A percentile compares a stretch with the other conserved stretches of the same genome.
Conservation (phyloP, 1,140 invertebrate species). For the Drosophila asahinai region DNA sequence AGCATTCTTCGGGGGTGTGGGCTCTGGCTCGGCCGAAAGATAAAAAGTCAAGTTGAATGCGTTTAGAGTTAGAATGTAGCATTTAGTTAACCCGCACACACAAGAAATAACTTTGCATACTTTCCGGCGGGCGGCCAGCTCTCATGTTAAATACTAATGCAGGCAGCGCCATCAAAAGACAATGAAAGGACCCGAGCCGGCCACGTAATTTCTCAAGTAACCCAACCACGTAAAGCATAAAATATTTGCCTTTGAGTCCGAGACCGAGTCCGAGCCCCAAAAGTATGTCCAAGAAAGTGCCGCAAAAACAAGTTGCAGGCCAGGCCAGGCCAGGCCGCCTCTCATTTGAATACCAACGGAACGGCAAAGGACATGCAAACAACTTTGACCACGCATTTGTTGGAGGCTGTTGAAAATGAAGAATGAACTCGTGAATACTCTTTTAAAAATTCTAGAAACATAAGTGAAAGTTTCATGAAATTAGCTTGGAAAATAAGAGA, state of each 20-base stretch:
- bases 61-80: constrained; percentile 63
- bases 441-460: not conserved
- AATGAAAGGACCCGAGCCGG: constrained; percentile 37
- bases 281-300: constrained; percentile 79
- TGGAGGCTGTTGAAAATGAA: constrained; percentile 20
- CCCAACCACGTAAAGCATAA: constrained; percentile 83
- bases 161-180: constrained; percentile 54
- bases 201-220: constrained; percentile 83
- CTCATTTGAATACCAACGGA: constrained; percentile 73
- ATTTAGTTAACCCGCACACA: constrained; percentile 55
- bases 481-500: too few species aligned
- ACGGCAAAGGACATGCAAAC: constrained; percentile 54
- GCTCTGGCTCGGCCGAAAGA: constrained; percentile 21
- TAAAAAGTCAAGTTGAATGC: constrained; percentile 75
- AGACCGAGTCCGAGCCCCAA: constrained; percentile 29
- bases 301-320: constrained; percentile 67
- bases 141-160: constrained; percentile 77
- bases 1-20: constrained; percentile 44
- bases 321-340: not conserved
- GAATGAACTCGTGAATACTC: not conserved
- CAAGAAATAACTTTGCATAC: constrained; percentile 83
- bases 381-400: constrained; percentile 82
- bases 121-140: constrained; percentile 52
- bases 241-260: constrained; percentile 69
- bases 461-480: too few species aligned